Base-by-base conservation (phyloP, 2,888 invertebrate genomes). In the Sericinus montela region DNA sequence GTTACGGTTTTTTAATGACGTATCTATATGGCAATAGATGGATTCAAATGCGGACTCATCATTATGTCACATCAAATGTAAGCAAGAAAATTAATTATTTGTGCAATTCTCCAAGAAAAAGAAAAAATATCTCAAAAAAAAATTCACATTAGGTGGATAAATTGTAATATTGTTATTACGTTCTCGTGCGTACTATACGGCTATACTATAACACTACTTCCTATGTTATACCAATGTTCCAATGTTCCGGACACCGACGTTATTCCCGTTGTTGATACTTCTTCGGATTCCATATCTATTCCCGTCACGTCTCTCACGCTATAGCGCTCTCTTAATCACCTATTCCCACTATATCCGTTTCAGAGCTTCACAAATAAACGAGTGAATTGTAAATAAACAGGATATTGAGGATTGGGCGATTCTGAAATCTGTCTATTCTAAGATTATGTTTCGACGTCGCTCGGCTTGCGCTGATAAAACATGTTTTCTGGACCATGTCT, bases 221-320 rank as follows among this genome's bases (percentile, higher is more conserved):
- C 45, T 44, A 35, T 28, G 34, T 35, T 35, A 29, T 10, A 47
- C 47, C 36, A 39, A 37, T 46, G 34, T n/a, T 25, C 47, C 36
- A 39, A 37, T 46, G 34, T n/a, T 25, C 25, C n/a, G 42, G 10
- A 23, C 42, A 11, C 19, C 19, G 19, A 19, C 37, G 37, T 37
- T 16, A 28, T 29, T 42, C 48, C 42, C 48, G 14, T 23, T 37
- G 47, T 47, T 47, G 40, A 41, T 40, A 42, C 38, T 38, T 30
- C 15, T 15, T n/a, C 34, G 43, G 48, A 48, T 48, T 44, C 48
- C 38, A 39, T 34, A 38, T 43, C 48, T 48, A 48, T 48, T 48
- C 38, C 15, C 34, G 48, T 44, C 38, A 34, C 38, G 13, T 28
- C 28, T 29, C 35, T 32, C 25, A 13, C 39, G 34, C 32, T 28